Base-by-base conservation (phyloP, 2,113 vertebrate species). In the Thinocorus orbignyianus region DNA sequence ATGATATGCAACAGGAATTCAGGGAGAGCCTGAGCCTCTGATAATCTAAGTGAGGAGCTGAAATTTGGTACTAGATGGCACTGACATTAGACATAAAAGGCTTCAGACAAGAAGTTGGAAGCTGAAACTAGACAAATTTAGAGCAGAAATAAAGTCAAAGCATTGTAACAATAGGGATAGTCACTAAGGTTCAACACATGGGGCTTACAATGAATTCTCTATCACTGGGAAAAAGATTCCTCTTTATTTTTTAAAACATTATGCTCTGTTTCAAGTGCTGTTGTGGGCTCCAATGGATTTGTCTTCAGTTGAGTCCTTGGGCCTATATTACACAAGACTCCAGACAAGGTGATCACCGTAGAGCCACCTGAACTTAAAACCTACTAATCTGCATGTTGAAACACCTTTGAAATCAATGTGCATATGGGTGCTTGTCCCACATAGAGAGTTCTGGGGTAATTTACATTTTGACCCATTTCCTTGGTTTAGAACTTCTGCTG, bases 381-480 rank as follows among this genome's bases (percentile, higher is more conserved):
- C 70, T 54, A 15, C 64, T 39, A 61, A 73, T 49, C 13, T 41
- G 54, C 31, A 26, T 22, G 14, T 44, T 65, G 57, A 79, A 90
- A 81, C 39, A 83, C 46, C 61, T 95, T 96, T 83, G 76, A 92
- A 88, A 76, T 81, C 55, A 23, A 16, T 11, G 41, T 77, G 55
- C 39, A 68, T 76, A 33, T 81, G 57, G 71, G 42, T 25, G 9
- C 62, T 88, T 91, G 66, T 62, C 60, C 72, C 55, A 74, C 8
- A n/a, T 48, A 81, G 73, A 88, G 87, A 95, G 52, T 79, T 86
- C 44, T 66, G 39, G 17, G 64, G 42, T 73, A 77, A 83, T 92
- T 94, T 92, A 76, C 74, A 82, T 96, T 97, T 97, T 95, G 88
- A 86, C 68, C 54, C 81, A 61, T 84, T 94, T 93, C 61, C 58